Evolutionary conservation across 2,888 invertebrate species (phyloP), one percentile per base, ranked within the genome.

Genomic region (Orthonevra nobilis): DNA sequence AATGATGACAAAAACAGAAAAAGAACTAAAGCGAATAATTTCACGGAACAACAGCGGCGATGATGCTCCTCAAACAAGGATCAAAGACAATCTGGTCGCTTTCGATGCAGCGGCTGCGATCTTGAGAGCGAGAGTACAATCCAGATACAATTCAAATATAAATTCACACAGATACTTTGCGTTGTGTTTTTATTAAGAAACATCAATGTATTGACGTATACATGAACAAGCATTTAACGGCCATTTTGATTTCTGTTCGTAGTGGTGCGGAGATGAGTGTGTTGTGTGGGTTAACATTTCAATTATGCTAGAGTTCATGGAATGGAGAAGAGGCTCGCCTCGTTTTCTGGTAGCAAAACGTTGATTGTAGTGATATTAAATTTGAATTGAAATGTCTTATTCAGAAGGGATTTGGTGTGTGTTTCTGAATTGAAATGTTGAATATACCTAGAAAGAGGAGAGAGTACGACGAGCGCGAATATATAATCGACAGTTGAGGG

Each of bases 161-260:
- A 40, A 56, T 9, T 50, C 38, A 34, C 42, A 74, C 50, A 69
- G 73, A 46, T 48, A 32, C 42, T 40, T 12, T 14, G n/a, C 17
- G 34, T 6, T 26, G 6, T 6, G 15, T 7, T 6, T 15, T 5
- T 9, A 10, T 9, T n/a, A n/a, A n/a, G n/a, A 1, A 32, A 10
- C n/a, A 26, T 44, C 56, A 6, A 30, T 64, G 46, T 36, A 14
- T 5, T 58, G 72, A 3, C 50, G 64, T 9, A 72, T 54, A 40
- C 2, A 2, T 2, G 4, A 12, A n/a, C 1, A 12, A 19, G 3
- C n/a, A n/a, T 60, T 75, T 63, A 81, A 83, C 87, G 87, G 87
- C 87, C 87, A 87, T 87, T 87, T 87, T 87, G 87, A 83, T 85
- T 86, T 85, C 77, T 77, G 81, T 60, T 2, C 19, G 75, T 70